A percentile compares a stretch with the other conserved stretches of the same genome.
phyloP scores from a whole-genome alignment of 2,888 invertebrate species.

The Alsophila aescularia region DNA sequence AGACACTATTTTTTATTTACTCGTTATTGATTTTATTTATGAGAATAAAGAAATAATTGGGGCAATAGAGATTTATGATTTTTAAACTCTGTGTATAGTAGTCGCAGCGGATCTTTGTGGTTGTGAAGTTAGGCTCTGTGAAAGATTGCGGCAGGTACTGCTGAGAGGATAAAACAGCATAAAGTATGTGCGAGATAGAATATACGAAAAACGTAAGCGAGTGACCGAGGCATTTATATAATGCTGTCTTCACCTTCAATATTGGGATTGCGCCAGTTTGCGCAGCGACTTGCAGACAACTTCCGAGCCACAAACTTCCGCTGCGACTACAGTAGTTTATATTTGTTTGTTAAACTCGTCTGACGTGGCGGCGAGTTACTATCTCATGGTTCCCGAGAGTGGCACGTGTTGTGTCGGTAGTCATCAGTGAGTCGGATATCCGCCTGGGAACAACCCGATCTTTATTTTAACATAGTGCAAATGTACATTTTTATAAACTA shows the following conservation, averaged over 20 bases:
- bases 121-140: too few relatives aligned
- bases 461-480: conserved; percentile 70
- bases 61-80: conserved; percentile 55
- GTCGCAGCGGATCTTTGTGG: too few relatives aligned
- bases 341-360: conserved; percentile 28
- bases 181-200: too few relatives aligned
- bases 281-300: too few relatives aligned
- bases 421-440: conserved; percentile 47
- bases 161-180: too few relatives aligned
- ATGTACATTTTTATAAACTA: conserved; percentile 71
- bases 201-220: too few relatives aligned
- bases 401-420: background rate
- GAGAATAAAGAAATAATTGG: conserved; percentile 50
- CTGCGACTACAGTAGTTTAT: too few relatives aligned
- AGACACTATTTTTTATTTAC: conserved; percentile 76
- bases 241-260: too few relatives aligned
- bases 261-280: too few relatives aligned
- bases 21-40: conserved; percentile 68
- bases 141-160: too few relatives aligned
- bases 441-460: conserved; percentile 66
- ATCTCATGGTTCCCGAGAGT: conserved; percentile 9
- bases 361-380: conserved; percentile 23
- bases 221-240: too few relatives aligned
- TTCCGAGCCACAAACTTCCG: too few relatives aligned
- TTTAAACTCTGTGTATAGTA: conserved; percentile 13